These are phyloP conservation scores for Geophilus truncorum DNA, from an alignment of 2,888 invertebrate species.

Conservation along the genomic window DNA sequence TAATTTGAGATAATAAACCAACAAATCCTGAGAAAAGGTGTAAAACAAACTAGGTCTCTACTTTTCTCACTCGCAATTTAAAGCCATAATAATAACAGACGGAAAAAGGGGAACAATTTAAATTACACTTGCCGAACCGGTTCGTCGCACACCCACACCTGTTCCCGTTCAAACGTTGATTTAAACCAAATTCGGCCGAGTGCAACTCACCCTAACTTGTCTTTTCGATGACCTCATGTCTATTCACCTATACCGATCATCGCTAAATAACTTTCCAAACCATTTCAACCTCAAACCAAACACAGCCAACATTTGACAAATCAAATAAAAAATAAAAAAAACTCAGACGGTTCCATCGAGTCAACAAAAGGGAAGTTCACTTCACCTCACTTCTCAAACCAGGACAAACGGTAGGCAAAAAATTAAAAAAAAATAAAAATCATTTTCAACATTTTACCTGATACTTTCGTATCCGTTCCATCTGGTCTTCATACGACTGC, in stretches of 20 bases:
- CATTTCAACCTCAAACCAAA: neutral
- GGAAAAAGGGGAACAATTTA: neutral
- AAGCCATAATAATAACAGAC: too few species aligned
- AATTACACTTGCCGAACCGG: constrained; percentile 19
- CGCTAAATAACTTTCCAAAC: neutral
- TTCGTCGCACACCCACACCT: neutral
- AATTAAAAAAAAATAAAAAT: neutral
- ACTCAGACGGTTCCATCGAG: neutral
- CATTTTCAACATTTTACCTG: constrained; percentile 72
- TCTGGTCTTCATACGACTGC: constrained; percentile 58
- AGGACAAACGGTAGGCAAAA: neutral
- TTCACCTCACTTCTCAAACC: too few species aligned
- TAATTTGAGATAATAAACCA: constrained; percentile 27
- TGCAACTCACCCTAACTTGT: neutral
- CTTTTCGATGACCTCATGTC: neutral
- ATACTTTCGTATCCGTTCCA: constrained; percentile 87
- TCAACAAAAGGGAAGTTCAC: neutral
- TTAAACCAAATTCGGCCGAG: neutral
- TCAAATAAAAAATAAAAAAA: neutral
- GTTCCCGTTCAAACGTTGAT: neutral
- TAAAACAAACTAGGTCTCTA: neutral
- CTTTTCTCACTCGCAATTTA: neutral
- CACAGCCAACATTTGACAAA: neutral
- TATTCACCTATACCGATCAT: neutral
- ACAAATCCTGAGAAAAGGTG: neutral